Percentiles rank a stretch among this genome's conserved stretches.
Conservation (phyloP, 2,113 vertebrate species). For the Chinchilla lanigera region DNA sequence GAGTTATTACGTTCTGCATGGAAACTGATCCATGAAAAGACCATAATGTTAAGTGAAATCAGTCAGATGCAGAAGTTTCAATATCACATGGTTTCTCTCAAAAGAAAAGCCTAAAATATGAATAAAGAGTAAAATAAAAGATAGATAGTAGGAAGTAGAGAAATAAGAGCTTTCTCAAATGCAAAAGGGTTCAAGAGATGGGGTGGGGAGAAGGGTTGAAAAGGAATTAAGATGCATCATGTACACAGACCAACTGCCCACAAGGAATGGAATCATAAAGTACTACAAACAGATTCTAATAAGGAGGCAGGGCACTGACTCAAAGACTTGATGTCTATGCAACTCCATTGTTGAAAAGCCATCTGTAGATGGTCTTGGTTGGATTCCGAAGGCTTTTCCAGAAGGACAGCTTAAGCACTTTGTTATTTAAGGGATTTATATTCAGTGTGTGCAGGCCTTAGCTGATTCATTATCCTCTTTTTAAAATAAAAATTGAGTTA, state of each 20-base stretch:
- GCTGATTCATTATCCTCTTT: background rate
- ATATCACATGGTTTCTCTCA: background rate
- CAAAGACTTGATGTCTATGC: accelerated
- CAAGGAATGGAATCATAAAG: background rate
- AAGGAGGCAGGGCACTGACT: background rate
- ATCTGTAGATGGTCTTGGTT: background rate
- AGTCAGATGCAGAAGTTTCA: background rate
- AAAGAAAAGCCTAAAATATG: background rate
- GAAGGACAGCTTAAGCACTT: background rate
- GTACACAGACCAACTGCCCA: background rate
- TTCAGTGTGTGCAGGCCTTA: background rate
- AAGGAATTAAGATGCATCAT: background rate
- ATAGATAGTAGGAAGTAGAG: background rate
- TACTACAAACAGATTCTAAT: too few species aligned
- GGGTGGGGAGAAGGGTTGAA: background rate
- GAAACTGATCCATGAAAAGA: background rate
- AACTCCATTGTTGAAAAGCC: background rate
- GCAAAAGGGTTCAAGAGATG: background rate
- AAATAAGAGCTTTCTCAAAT: background rate
- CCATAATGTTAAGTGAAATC: background rate
- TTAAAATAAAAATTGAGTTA: background rate
- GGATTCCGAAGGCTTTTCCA: background rate
- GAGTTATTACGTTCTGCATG: background rate
- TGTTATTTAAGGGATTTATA: background rate
- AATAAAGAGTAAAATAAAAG: background rate